Percentiles rank a stretch among this genome's conserved stretches.
These are phyloP conservation scores for Ctenoplectra terminalis DNA, from an alignment of 1,140 invertebrate genomes.

Conservation along the genomic window DNA sequence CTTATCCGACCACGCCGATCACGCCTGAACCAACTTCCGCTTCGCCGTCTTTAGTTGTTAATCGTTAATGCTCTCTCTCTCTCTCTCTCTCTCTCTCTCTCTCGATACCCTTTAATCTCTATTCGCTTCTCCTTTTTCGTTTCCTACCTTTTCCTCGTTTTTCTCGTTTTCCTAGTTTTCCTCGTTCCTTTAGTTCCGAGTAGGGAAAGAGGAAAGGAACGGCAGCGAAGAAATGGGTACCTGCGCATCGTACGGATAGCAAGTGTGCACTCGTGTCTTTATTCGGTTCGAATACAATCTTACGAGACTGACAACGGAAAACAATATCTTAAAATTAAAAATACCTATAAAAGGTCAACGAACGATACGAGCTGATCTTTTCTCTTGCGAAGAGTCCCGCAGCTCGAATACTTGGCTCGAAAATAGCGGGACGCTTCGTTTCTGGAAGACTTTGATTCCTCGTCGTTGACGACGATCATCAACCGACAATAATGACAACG, in stretches of 20 bases:
- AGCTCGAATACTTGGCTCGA: not conserved
- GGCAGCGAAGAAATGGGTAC: too few species aligned
- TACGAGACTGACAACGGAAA: not conserved
- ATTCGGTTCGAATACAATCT: not conserved
- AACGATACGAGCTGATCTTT: not conserved
- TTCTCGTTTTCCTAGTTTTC: too few species aligned
- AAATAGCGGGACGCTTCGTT: constrained; percentile 42
- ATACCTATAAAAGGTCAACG: too few species aligned
- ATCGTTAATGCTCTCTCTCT: not conserved
- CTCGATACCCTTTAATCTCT: too few species aligned
- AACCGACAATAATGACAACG: too few species aligned
- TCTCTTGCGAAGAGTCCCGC: too few species aligned
- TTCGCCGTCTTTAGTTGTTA: not conserved
- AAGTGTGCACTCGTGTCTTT: not conserved
- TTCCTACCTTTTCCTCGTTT: too few species aligned
- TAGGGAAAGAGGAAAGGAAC: too few species aligned
- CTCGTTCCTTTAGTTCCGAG: too few species aligned
- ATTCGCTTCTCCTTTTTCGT: too few species aligned
- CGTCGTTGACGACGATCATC: not conserved
- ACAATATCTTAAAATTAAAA: constrained; percentile 8
- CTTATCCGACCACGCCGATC: constrained; percentile 63
- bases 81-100: not conserved
- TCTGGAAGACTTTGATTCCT: constrained; percentile 66
- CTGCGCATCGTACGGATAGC: too few species aligned
- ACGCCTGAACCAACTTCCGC: not conserved